Evolutionary conservation across 1,140 invertebrate genomes (phyloP).

Genomic region (Delia radicum): DNA sequence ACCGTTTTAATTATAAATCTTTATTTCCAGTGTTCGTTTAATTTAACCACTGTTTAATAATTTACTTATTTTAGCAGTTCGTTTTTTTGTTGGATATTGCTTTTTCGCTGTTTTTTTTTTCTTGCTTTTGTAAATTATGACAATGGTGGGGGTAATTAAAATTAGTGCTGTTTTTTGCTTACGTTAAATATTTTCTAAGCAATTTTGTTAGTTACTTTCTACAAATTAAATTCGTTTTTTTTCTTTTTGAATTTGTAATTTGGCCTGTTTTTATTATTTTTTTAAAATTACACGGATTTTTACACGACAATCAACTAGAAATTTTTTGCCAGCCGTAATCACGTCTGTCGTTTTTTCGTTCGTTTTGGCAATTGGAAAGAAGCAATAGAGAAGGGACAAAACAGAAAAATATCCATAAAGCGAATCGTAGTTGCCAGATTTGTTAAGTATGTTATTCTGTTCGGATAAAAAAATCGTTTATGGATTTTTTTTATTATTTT

Average conservation of each 20-base stretch:
- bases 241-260: background rate
- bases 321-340: conserved; percentile 12
- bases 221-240: background rate
- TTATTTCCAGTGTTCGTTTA: background rate
- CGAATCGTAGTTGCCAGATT: background rate
- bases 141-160: background rate
- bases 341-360: conserved; percentile 17
- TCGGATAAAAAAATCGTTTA: too few species aligned
- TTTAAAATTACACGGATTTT: conserved; percentile 9
- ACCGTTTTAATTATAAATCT: background rate
- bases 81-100: background rate
- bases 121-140: background rate
- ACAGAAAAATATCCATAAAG: background rate
- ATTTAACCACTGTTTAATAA: conserved; percentile 1
- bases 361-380: conserved; percentile 12
- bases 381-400: background rate
- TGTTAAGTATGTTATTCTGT: too few species aligned
- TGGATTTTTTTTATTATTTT: too few species aligned
- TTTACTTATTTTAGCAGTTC: background rate
- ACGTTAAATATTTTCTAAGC: conserved; percentile 6
- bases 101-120: background rate
- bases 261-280: conserved; percentile 2
- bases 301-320: conserved; percentile 13
- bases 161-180: background rate
- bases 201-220: background rate